Conservation (phyloP, 1,140 invertebrate species). For the Trypoxylus dichotomus region DNA sequence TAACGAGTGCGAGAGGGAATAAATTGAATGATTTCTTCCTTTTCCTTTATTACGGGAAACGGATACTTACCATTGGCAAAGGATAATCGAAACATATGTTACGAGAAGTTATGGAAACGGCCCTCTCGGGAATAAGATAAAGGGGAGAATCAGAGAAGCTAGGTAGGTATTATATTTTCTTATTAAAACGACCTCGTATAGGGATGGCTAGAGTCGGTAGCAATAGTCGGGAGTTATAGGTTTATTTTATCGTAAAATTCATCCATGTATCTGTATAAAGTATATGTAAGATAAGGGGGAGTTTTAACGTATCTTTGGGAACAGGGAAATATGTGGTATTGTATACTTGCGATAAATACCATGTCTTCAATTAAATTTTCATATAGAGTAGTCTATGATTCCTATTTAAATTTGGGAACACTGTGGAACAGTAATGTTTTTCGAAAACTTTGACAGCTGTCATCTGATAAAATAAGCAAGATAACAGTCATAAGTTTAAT, state of each 20-base stretch:
- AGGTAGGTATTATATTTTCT: conserved; percentile 9
- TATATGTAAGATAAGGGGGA: background rate
- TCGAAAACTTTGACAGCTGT: too few relatives aligned
- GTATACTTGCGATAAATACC: too few relatives aligned
- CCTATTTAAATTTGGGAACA: too few relatives aligned
- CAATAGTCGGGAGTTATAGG: too few relatives aligned
- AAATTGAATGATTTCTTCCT: conserved; percentile 22
- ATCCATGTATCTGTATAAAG: too few relatives aligned
- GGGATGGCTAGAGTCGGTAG: too few relatives aligned
- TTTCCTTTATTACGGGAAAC: conserved; percentile 11
- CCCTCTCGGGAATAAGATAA: background rate
- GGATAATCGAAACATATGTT: conserved; percentile 18
- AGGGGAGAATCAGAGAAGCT: conserved; percentile 10
- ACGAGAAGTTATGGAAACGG: conserved; percentile 15
- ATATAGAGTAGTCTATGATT: too few relatives aligned
- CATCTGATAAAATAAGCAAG: too few relatives aligned
- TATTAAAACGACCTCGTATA: background rate
- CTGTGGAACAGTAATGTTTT: too few relatives aligned
- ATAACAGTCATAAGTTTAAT: too few relatives aligned
- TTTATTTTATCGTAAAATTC: too few relatives aligned
- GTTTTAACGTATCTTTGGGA: background rate
- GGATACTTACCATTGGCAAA: conserved; percentile 9
- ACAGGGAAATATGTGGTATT: background rate
- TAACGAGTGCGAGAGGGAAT: background rate
- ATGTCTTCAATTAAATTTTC: too few relatives aligned